Conservation (phyloP, 2,888 invertebrate genomes). For the Thalpophila matura region DNA sequence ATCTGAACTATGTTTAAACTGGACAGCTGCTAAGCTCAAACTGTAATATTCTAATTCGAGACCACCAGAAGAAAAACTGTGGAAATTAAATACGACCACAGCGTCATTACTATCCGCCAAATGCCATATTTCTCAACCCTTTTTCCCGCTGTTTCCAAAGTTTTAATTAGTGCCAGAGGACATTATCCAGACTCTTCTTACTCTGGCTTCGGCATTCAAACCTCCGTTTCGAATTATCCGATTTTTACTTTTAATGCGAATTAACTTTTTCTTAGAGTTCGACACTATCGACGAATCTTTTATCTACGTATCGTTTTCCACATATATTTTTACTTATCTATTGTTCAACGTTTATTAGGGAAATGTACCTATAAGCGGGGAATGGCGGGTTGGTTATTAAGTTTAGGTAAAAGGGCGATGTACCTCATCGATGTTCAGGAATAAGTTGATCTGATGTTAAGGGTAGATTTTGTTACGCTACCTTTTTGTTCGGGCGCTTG, state of each 20-base stretch:
- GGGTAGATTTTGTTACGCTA: constrained; percentile 44
- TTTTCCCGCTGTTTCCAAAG: constrained; percentile 86
- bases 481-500: constrained; percentile 44
- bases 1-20: constrained; percentile 3
- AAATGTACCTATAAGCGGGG: constrained; percentile 9
- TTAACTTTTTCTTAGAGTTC: constrained; percentile 72
- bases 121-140: constrained; percentile 88
- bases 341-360: constrained; percentile 27
- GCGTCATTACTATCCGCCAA: constrained; percentile 84
- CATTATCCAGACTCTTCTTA: constrained; percentile 85
- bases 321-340: constrained; percentile 28
- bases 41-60: constrained; percentile 72
- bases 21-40: constrained; percentile 12
- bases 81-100: constrained; percentile 82
- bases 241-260: constrained; percentile 75
- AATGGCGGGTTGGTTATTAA: constrained; percentile 42
- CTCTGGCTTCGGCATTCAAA: constrained; percentile 76
- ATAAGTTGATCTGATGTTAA: constrained; percentile 45
- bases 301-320: constrained; percentile 39
- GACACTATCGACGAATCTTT: constrained; percentile 62
- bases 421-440: constrained; percentile 44
- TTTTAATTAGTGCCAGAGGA: constrained; percentile 90
- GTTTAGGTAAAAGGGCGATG: constrained; percentile 42
- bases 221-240: constrained; percentile 78
- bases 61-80: constrained; percentile 79